phyloP scores from a whole-genome alignment of 1,140 invertebrate genomes.

The Cardiocondyla obscurior region DNA sequence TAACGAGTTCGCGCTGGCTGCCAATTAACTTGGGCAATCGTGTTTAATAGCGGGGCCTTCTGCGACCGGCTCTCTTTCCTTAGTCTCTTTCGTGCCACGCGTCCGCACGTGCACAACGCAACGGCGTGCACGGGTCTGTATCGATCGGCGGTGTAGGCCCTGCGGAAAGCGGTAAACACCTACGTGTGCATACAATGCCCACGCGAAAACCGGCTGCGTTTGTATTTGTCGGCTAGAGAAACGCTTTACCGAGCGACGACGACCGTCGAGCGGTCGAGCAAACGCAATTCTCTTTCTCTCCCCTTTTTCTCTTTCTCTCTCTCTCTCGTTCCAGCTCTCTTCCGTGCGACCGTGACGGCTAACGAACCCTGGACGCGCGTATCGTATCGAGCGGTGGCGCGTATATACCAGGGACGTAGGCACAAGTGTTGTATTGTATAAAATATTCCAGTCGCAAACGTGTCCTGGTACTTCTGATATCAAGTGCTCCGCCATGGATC shows the following conservation, averaged over 20 bases:
- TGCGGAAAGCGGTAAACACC: conserved; percentile 44
- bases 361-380: conserved; percentile 73
- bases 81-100: conserved; percentile 21
- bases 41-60: conserved; percentile 70
- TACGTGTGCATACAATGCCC: conserved; percentile 54
- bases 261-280: conserved; percentile 50
- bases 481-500: neutral
- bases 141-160: conserved; percentile 50
- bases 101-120: conserved; percentile 34
- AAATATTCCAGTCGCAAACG: neutral
- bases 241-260: conserved; percentile 18
- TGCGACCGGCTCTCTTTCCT: neutral
- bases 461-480: too few relatives aligned
- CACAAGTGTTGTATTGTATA: neutral
- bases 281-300: conserved; percentile 48
- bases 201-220: conserved; percentile 51
- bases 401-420: conserved; percentile 62
- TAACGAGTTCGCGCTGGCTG: conserved; percentile 74
- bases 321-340: conserved; percentile 25
- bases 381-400: conserved; percentile 71
- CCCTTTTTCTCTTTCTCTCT: neutral
- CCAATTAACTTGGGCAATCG: conserved; percentile 78
- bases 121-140: conserved; percentile 36
- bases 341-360: conserved; percentile 72
- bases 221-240: conserved; percentile 52